Evolutionary conservation across 92 coral and sea anemone genomes (phyloP).

Genomic region (Siderastrea siderea): DNA sequence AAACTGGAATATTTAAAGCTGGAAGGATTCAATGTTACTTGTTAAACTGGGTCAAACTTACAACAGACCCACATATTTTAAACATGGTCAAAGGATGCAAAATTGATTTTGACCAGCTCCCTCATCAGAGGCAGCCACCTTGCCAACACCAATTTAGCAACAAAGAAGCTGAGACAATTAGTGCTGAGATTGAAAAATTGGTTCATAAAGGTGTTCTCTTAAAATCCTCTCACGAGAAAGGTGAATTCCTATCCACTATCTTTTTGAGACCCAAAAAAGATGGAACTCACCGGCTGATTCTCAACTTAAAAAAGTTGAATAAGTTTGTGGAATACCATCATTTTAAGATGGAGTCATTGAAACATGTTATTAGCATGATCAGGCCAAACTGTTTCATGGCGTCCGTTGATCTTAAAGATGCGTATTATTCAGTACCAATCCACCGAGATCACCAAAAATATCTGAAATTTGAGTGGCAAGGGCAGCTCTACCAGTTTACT

Average conservation of each 20-base stretch:
- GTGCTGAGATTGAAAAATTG: slow-evolving; percentile 3
- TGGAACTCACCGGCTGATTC: no score
- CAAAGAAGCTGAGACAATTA: background rate
- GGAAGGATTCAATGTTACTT: no score
- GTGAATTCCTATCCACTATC: background rate
- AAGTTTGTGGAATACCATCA: slow-evolving; percentile 16
- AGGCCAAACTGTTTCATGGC: slow-evolving; percentile 37
- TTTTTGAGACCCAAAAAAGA: slow-evolving; percentile 4
- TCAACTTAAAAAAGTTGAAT: no score
- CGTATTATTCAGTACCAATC: slow-evolving; percentile 9
- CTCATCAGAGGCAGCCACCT: no score
- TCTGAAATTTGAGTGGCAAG: no score
- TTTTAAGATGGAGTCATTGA: slow-evolving; percentile 41
- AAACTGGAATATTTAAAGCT: no score
- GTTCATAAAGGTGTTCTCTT: slow-evolving; percentile 9
- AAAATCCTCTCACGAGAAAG: slow-evolving; percentile 8
- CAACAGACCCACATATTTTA: no score
- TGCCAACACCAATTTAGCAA: no score
- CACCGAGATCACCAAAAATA: background rate
- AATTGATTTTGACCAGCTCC: no score
- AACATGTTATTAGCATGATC: slow-evolving; percentile 10
- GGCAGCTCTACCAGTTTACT: no score
- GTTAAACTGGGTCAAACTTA: no score
- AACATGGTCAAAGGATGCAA: no score
- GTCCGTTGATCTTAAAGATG: slow-evolving; percentile 19